Base-by-base conservation (phyloP, 1,140 invertebrate species). In the Antheraea pernyi region DNA sequence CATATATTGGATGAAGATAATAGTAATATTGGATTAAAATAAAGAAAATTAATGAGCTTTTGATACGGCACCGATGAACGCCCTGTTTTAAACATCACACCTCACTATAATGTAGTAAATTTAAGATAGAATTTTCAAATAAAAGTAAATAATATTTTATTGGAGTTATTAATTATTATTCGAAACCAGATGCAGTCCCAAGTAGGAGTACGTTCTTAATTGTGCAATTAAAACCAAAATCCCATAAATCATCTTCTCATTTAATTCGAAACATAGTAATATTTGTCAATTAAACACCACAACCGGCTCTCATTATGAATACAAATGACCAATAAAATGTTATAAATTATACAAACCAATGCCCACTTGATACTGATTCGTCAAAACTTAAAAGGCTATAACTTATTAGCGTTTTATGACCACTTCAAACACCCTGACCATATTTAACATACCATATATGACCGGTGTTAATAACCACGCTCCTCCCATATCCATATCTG, bases 401-500 rank as follows among this genome's bases (percentile, higher is more conserved):
- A 71, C 61, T 78, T 68, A 67, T 82, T 80, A 80, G 59, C 76
- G 73, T 71, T 72, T 75, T 75, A 74, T 69, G 69, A 76, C 48
- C 18, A 68, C 67, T 69, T 71, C 59, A 36, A 61, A 61, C 62
- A 58, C 18, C 37, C 36, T 61, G 59, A 61, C 30, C 30, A 18
- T 73, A 69, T 69, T 68, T 59, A 58, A 60, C 37, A 48, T 60
- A 46, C 69, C 70, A 64, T 65, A 71, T 75, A 61, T 36, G 70
- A 42, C 69, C 67, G 64, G 59, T 59, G 59, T 48, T 53, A 66
- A 62, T 72, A 68, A 69, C 67, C 58, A 66, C 63, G 63, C 71
- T 61, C 64, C 70, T 65, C 68, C 65, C 67, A 72, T 69, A 53
- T 53, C 69, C 67, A 53, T 76, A 71, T 69, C 65, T 36, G 42